Evolutionary conservation across 1,140 invertebrate genomes (phyloP).

Genomic region (Bombus confusus): DNA sequence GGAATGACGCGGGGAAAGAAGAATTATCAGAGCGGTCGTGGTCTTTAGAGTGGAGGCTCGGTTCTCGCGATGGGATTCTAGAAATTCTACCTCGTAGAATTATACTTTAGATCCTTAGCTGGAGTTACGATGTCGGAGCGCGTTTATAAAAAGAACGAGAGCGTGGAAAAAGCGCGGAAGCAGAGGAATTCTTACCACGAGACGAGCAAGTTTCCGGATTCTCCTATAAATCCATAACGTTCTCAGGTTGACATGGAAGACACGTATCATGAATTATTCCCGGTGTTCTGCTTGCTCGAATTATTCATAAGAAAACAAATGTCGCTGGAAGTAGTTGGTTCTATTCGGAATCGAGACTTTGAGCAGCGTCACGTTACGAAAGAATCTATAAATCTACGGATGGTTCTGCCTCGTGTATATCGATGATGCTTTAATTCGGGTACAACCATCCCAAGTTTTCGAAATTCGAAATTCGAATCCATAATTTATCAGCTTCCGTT

Average conservation of each 20-base stretch:
- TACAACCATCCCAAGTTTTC: neutral
- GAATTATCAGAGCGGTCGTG: neutral
- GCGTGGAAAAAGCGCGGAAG: neutral
- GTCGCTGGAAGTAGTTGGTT: conserved; percentile 1
- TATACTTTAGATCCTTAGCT: neutral
- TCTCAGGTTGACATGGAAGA: conserved; percentile 10
- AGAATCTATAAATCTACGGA: conserved; percentile 25
- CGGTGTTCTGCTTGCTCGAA: conserved; percentile 22
- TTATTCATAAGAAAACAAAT: conserved; percentile 54
- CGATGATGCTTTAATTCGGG: neutral
- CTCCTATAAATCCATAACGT: conserved; percentile 30
- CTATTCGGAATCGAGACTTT: neutral
- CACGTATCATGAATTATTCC: conserved; percentile 52
- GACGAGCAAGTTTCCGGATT: conserved; percentile 11
- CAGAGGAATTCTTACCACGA: neutral
- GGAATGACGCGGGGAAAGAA: neutral
- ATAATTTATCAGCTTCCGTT: neutral
- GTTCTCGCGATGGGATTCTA: neutral
- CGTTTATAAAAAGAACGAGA: neutral
- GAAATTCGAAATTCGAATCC: neutral
- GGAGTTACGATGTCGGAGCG: neutral
- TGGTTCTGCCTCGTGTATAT: neutral
- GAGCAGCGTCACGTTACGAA: neutral
- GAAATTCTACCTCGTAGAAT: neutral
- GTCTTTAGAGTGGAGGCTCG: neutral